A percentile compares a stretch with the other conserved stretches of the same genome.
These are phyloP conservation scores for Jacana jacana DNA, from an alignment of 2,113 vertebrate genomes.

Conservation along the genomic window DNA sequence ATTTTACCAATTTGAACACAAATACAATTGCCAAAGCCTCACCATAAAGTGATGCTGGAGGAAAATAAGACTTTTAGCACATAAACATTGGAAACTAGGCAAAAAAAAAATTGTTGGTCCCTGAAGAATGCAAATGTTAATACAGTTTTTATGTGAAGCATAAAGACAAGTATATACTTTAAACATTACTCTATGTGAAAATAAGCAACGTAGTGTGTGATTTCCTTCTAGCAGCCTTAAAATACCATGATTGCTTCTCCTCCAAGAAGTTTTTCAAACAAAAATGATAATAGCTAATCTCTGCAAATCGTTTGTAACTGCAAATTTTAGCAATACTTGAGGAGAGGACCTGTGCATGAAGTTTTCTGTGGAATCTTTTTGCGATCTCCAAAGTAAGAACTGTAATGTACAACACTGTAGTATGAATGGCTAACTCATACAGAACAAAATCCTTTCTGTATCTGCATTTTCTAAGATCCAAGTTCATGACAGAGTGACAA, in stretches of 20 bases:
- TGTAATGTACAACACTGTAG: not conserved
- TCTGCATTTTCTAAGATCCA: not conserved
- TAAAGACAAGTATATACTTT: conserved; percentile 21
- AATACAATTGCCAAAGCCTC: conserved; percentile 7
- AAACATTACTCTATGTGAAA: conserved; percentile 9
- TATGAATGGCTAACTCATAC: not conserved
- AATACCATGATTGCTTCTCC: conserved; percentile 5
- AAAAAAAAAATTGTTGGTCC: not conserved
- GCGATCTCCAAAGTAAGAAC: not conserved
- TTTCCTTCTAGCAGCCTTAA: not conserved
- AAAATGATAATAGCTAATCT: not conserved
- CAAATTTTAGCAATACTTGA: not conserved
- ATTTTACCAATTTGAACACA: conserved; percentile 20
- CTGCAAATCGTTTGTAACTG: not conserved
- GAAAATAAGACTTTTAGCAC: conserved; percentile 5
- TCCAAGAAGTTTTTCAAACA: conserved; percentile 18
- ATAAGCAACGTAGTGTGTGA: not conserved
- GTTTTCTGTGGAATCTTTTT: not conserved
- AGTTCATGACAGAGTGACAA: not conserved
- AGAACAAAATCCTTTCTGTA: not conserved
- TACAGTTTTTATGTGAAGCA: not conserved
- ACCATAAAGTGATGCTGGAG: not conserved
- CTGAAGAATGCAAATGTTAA: conserved; percentile 25
- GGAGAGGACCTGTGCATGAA: not conserved
- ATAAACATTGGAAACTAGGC: not conserved